A percentile compares a stretch with the other conserved stretches of the same genome.
These are phyloP conservation scores for Anguilla marmorata DNA, from an alignment of 2,797 vertebrate genomes.

Conservation along the genomic window DNA sequence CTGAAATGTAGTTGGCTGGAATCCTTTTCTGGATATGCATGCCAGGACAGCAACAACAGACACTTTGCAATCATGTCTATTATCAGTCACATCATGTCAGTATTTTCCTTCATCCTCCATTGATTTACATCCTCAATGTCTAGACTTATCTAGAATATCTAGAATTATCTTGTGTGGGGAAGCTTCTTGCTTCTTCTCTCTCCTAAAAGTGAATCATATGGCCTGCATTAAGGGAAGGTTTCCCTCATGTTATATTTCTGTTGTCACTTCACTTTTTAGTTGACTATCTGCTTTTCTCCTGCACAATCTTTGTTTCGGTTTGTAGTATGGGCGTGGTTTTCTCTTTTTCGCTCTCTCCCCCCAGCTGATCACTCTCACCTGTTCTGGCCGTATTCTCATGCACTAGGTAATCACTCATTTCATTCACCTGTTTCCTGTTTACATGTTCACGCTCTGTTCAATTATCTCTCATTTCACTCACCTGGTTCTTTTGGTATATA, in stretches of 20 bases:
- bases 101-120: neutral
- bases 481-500: no score
- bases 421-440: no score
- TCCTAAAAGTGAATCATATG: neutral
- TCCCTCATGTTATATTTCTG: neutral
- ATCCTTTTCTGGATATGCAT: neutral
- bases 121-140: neutral
- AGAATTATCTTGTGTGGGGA: neutral
- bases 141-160: neutral
- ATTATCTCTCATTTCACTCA: no score
- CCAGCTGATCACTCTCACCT: no score
- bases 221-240: neutral
- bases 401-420: no score
- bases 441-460: no score
- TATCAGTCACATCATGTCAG: neutral
- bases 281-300: no score
- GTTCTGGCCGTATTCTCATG: no score
- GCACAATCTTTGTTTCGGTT: no score
- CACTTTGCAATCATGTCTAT: neutral
- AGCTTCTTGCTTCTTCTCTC: neutral
- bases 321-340: no score
- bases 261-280: no score
- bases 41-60: slow-evolving; percentile 2
- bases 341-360: no score
- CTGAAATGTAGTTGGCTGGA: neutral